Evolutionary conservation across 2,113 vertebrate genomes (phyloP).

Genomic region (Syngnathus floridae): DNA sequence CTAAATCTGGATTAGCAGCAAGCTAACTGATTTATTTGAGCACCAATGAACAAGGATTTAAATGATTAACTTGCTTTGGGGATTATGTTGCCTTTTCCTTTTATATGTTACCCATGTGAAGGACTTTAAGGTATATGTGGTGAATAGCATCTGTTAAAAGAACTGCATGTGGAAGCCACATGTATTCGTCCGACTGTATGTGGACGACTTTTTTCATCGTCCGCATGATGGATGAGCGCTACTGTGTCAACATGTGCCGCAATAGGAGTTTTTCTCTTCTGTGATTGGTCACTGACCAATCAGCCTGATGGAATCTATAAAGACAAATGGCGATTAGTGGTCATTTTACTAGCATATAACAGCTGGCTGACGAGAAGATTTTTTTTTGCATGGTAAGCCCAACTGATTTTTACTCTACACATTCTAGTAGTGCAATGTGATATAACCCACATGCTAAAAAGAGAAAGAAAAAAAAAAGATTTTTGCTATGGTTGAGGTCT

Average conservation of each 20-base stretch:
- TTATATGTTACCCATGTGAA: neutral
- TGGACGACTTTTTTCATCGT: constrained; percentile 13
- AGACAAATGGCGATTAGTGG: neutral
- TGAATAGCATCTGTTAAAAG: constrained; percentile 23
- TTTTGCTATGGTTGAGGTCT: neutral
- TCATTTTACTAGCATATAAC: neutral
- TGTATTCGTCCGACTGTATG: constrained; percentile 15
- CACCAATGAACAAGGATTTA: neutral
- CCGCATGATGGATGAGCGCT: constrained; percentile 17
- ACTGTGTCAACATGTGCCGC: constrained; percentile 1
- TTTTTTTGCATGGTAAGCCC: neutral
- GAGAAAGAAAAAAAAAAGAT: no score
- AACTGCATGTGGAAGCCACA: constrained; percentile 39
- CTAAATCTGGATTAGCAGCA: neutral
- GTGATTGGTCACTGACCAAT: neutral
- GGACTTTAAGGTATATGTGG: constrained; percentile 18
- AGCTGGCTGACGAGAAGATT: neutral
- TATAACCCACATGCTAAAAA: neutral
- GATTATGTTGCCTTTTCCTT: neutral
- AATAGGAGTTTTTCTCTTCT: neutral
- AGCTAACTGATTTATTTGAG: neutral
- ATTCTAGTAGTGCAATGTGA: neutral
- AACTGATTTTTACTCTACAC: neutral
- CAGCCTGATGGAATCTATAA: neutral
- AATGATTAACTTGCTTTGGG: neutral